Base-by-base conservation (phyloP, 1,140 invertebrate genomes). In the Drosophila albomicans region DNA sequence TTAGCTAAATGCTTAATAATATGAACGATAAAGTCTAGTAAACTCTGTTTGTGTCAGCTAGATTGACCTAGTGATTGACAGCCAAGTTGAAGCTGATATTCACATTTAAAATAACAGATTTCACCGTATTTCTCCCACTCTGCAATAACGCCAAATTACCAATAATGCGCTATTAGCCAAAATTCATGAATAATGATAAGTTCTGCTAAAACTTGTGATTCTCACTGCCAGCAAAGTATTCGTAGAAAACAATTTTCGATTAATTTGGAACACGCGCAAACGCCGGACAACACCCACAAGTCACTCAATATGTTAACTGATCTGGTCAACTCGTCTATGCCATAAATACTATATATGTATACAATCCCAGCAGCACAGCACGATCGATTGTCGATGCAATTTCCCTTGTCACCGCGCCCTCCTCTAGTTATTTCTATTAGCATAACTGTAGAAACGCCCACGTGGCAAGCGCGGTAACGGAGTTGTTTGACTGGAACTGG, bases 391-490 rank as follows among this genome's bases (percentile, higher is more conserved):
- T 8, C 2, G 51, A 13, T 54, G n/a, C 51, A 54, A 28, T 49
- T 25, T 10, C 51, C 28, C 11, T 15, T 13, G 25, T 32, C 20
- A 3, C 15, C 15, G 20, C 20, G 20, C 20, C 20, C 20, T 3
- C 7, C 11, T 4, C 25, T 30, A 6, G 6, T 30, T 13, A 15
- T 35, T 15, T 54, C 51, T 32, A 58, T 59, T 59, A 59, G 46
- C 56, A 51, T 59, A 28, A 30, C 41, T 13, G 15, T 41, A 43
- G 38, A 48, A 68, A 68, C 56, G 32, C 56, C 66, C 66, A 68
- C 66, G 32, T 68, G 30, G 46, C 20, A 38, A 15, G 7, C 15
- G 6, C 20, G 20, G 20, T 25, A 25, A 7, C 41, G 15, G 11
- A 35, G 64, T 38, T 32, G 52, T 51, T 61, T 57, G 58, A 61